Conservation (phyloP, 2,888 invertebrate genomes). For the Rotaria magnacalcarata region DNA sequence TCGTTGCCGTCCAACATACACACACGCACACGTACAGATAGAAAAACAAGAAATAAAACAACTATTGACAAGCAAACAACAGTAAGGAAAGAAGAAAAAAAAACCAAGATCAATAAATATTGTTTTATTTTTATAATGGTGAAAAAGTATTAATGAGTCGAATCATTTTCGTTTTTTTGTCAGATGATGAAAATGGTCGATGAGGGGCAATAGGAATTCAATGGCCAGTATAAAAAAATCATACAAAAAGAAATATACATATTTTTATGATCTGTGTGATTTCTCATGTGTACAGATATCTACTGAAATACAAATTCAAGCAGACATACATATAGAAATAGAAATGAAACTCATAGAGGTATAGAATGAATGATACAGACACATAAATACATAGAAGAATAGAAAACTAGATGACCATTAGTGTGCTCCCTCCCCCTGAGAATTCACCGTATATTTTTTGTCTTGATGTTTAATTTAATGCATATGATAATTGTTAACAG, state of each 20-base stretch:
- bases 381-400: constrained; percentile 1
- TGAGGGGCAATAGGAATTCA: not conserved
- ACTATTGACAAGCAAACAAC: not conserved
- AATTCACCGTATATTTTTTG: not conserved
- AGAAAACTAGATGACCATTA: not conserved
- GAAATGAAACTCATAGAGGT: not conserved
- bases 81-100: not conserved
- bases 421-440: not conserved
- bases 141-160: not conserved
- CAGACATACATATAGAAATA: not conserved
- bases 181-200: not conserved
- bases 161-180: not conserved
- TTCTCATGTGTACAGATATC: not conserved
- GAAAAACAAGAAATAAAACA: no score
- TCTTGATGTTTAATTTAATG: no score
- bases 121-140: not conserved
- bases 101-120: not conserved
- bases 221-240: not conserved
- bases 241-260: not conserved
- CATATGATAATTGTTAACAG: not conserved
- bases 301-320: not conserved
- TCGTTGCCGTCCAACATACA: not conserved
- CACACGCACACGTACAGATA: not conserved
- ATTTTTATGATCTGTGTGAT: not conserved
- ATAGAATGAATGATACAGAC: not conserved